Base-by-base conservation (phyloP, 2,888 invertebrate genomes). In the Punctoribates punctum region DNA sequence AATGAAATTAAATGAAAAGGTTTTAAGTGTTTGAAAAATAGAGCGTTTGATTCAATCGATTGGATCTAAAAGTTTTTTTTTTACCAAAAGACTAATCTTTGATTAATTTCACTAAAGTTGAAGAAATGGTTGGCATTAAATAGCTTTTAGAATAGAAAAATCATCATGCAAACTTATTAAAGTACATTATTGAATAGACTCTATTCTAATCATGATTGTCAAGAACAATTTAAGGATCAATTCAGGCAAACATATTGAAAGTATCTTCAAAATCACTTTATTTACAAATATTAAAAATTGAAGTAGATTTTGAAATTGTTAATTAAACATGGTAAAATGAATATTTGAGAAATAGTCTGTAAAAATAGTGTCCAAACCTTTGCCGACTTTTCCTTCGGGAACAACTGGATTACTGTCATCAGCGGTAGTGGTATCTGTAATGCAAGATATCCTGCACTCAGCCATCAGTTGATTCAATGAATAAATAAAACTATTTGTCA, bases 371-470 rank as follows among this genome's bases (percentile, higher is more conserved):
- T 67, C 15, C 48, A 72, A 42, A 72, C 72, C 72, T 72, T 48
- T 42, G 2, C 48, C 72, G 11, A 72, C 72, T 48, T 48, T 42
- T 72, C 72, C 72, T 25, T 72, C 72, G 23, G 72, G 23, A 48
- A 72, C 23, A 29, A 2, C 38, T 11, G 20, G 9, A 70, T 6
- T n/a, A 13, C 34, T 48, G 25, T 72, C 72, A 11, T 48, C 72
- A 48, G 23, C 27, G 20, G 20, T 48, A 23, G 11, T 13, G 11
- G 11, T 70, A 9, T 72, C 72, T 42, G 46, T 42, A 15, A 72
- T 48, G 15, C 46, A 72, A 11, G 42, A 25, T 20, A 72, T 46
- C 27, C 72, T 72, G 48, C 72, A 72, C 72, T 72, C 72, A 48
- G 72, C 72, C 72, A 72, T 72, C 72, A 38, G 20, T 17, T 34